phyloP scores from a whole-genome alignment of 2,888 invertebrate genomes.

The Eucera pruinosa region DNA sequence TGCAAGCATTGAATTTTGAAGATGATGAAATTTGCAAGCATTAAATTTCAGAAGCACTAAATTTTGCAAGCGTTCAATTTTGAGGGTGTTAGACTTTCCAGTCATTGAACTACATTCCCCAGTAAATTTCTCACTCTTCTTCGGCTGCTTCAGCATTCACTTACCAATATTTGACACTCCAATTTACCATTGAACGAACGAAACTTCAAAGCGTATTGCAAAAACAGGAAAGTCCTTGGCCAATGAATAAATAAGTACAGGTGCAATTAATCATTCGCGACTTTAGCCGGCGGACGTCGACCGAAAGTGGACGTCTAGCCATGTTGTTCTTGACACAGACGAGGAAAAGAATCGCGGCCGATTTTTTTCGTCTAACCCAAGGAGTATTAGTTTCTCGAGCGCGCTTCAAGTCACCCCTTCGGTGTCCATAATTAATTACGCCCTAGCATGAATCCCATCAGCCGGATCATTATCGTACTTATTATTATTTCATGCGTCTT shows the following conservation, averaged over 20 bases:
- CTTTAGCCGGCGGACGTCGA: constrained; percentile 30
- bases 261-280: constrained; percentile 45
- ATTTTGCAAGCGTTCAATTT: too few relatives aligned
- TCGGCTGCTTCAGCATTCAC: too few relatives aligned
- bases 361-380: constrained; percentile 15
- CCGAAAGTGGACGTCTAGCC: constrained; percentile 29
- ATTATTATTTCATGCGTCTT: constrained; percentile 39
- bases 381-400: constrained; percentile 23
- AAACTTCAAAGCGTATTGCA: neutral
- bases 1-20: too few relatives aligned
- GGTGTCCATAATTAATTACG: constrained; percentile 49
- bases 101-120: too few relatives aligned
- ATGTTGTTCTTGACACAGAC: constrained; percentile 1
- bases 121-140: too few relatives aligned
- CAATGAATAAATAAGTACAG: constrained; percentile 34
- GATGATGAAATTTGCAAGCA: too few relatives aligned
- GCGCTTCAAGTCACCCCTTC: constrained; percentile 1
- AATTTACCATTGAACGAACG: too few relatives aligned
- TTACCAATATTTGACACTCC: too few relatives aligned
- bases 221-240: neutral
- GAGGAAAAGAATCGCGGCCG: constrained; percentile 17
- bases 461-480: constrained; percentile 26
- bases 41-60: too few relatives aligned
- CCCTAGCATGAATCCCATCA: constrained; percentile 46
- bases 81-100: too few relatives aligned